phyloP scores from a whole-genome alignment of 2,888 invertebrate species.

The Pachydiplax longipennis region DNA sequence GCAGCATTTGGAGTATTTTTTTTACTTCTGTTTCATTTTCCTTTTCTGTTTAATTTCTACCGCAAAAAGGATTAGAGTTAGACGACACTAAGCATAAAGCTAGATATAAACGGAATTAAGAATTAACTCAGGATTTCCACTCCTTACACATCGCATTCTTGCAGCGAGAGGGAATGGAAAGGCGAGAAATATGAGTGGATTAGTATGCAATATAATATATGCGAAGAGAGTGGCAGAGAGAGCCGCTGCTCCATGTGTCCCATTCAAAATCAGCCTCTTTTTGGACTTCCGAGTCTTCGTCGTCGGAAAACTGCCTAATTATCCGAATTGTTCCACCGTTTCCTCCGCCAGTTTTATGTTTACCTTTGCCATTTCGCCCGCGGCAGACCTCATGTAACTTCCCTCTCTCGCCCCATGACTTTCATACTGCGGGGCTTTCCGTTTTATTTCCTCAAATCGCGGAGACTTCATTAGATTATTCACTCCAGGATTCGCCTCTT shows the following conservation, averaged over 20 bases:
- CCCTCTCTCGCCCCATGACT: not conserved
- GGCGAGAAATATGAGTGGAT: not conserved
- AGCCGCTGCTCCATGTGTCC: not conserved
- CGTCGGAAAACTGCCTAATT: not conserved
- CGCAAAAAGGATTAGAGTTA: too few relatives aligned
- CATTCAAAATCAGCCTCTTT: not conserved
- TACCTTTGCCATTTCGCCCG: not conserved
- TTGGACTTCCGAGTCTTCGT: not conserved
- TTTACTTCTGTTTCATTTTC: too few relatives aligned
- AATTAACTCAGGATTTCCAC: too few relatives aligned
- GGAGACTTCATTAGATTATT: not conserved
- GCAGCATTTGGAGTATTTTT: too few relatives aligned
- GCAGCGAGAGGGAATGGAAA: not conserved
- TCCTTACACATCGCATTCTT: not conserved
- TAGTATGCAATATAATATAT: not conserved
- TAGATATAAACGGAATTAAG: too few relatives aligned
- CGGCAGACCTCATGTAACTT: not conserved
- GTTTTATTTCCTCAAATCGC: not conserved
- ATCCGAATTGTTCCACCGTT: not conserved
- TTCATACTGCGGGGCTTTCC: not conserved
- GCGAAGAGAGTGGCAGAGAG: not conserved
- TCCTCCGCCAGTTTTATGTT: not conserved
- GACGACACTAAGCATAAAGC: too few relatives aligned
- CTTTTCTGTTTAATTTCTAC: too few relatives aligned
- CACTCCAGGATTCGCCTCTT: not conserved